A percentile compares a stretch with the other conserved stretches of the same genome.
Conservation (phyloP, 2,797 vertebrate genomes). For the Sorex maritimensis region DNA sequence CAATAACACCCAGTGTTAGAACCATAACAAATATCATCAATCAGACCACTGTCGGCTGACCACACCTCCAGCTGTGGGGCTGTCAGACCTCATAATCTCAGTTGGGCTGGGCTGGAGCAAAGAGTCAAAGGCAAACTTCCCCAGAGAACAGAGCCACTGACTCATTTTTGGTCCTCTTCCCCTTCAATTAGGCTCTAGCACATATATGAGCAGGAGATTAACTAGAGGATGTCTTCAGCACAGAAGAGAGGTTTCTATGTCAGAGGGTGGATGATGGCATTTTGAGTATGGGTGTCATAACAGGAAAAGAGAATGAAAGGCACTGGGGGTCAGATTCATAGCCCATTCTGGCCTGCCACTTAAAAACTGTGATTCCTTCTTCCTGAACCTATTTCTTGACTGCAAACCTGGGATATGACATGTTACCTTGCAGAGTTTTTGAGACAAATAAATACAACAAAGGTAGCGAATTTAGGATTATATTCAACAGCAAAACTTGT, state of each 20-base stretch:
- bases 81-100: conserved; percentile 57
- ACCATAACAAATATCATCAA: conserved; percentile 45
- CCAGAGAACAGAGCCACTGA: conserved; percentile 41
- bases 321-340: neutral
- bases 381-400: neutral
- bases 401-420: neutral
- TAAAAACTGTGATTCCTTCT: neutral
- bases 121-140: conserved; percentile 49
- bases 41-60: conserved; percentile 16
- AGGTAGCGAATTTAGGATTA: neutral
- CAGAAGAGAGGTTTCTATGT: neutral
- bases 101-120: conserved; percentile 10
- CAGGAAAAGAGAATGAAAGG: neutral
- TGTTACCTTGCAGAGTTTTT: neutral
- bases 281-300: neutral
- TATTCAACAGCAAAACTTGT: conserved; percentile 19
- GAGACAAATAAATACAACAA: conserved; percentile 33
- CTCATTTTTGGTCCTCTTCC: conserved; percentile 63
- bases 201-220: neutral
- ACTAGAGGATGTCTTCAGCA: neutral
- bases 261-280: neutral
- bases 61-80: conserved; percentile 55
- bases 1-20: conserved; percentile 64
- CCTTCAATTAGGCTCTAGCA: conserved; percentile 18
- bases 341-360: neutral